A percentile compares a stretch with the other conserved stretches of the same genome.
These are phyloP conservation scores for Eupsilia transversa DNA, from an alignment of 2,888 invertebrate genomes.

Conservation along the genomic window DNA sequence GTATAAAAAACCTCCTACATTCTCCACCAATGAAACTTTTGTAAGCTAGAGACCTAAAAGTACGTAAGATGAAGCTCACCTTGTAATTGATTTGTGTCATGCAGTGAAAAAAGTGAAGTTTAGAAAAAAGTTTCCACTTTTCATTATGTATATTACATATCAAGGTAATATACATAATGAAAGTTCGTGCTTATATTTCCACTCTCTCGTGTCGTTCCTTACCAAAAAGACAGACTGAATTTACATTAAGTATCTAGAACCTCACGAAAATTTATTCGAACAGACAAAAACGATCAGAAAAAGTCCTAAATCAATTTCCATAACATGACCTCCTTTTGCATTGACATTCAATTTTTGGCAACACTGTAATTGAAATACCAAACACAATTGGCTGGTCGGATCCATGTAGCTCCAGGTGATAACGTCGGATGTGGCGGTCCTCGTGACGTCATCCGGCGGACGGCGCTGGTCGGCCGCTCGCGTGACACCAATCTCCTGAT, in stretches of 20 bases:
- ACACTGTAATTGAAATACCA: slow-evolving; percentile 56
- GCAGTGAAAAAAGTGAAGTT: neutral
- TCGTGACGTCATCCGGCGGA: slow-evolving; percentile 84
- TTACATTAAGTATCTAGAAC: neutral
- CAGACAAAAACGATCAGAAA: neutral
- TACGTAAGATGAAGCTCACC: neutral
- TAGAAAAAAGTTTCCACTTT: neutral
- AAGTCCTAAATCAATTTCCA: slow-evolving; percentile 9
- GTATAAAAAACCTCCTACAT: neutral
- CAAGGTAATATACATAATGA: neutral
- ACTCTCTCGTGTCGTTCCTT: neutral
- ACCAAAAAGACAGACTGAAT: neutral
- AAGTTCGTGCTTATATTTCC: neutral
- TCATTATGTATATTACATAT: too few relatives aligned
- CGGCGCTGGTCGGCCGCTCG: slow-evolving; percentile 73
- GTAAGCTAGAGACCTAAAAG: neutral
- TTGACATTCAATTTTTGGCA: slow-evolving; percentile 41
- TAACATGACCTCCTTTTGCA: slow-evolving; percentile 31
- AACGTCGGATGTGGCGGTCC: slow-evolving; percentile 82
- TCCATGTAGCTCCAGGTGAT: slow-evolving; percentile 72
- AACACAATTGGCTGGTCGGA: slow-evolving; percentile 56
- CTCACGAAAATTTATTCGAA: neutral
- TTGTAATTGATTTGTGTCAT: neutral
- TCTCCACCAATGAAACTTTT: neutral
- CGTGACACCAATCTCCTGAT: slow-evolving; percentile 83